A percentile compares a stretch with the other conserved stretches of the same genome.
Conservation (phyloP, 2,888 invertebrate genomes). For the Ptilodon capucinus region DNA sequence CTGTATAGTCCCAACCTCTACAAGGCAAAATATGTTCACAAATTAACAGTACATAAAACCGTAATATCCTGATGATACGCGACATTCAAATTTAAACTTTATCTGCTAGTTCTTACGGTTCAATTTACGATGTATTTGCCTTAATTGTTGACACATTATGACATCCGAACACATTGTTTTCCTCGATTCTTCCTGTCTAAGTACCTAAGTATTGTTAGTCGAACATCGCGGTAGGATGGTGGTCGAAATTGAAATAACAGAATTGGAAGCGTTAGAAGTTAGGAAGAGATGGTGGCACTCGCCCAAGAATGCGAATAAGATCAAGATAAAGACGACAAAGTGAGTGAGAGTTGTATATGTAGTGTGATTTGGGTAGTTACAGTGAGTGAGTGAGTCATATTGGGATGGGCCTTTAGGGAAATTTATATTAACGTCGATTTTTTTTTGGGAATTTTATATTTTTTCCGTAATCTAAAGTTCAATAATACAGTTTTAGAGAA, state of each 20-base stretch:
- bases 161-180: constrained; percentile 12
- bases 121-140: neutral
- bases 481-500: no score
- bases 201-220: constrained; percentile 23
- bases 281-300: constrained; percentile 68
- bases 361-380: neutral
- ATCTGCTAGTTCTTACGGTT: neutral
- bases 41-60: neutral
- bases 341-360: constrained; percentile 27
- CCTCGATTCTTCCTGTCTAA: constrained; percentile 14
- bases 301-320: constrained; percentile 50
- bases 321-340: constrained; percentile 44
- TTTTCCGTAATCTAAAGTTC: no score
- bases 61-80: neutral
- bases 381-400: neutral
- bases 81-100: neutral
- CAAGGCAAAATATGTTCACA: neutral
- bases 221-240: constrained; percentile 43
- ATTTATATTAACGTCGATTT: no score
- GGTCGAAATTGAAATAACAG: constrained; percentile 48
- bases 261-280: constrained; percentile 56
- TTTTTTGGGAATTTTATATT: no score
- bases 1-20: neutral
- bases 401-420: neutral
- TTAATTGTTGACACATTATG: neutral